Conservation (phyloP, 1,140 invertebrate species). For the Sycophaga agraensis region DNA sequence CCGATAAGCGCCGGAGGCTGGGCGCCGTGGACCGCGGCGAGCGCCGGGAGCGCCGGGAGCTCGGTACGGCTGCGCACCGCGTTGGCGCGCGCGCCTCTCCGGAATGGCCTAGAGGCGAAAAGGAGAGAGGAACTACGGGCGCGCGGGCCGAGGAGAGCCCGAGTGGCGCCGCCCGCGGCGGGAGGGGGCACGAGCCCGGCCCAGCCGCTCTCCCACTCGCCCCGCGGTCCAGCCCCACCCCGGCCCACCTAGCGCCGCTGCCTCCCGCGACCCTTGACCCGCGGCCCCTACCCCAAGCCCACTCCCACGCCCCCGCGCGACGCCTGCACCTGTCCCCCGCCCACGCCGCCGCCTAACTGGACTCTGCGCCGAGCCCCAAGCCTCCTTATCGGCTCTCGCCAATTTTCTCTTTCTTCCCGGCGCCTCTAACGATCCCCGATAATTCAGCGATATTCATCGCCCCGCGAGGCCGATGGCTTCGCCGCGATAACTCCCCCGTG, state of each 20-base stretch:
- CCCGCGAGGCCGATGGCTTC: too few species aligned
- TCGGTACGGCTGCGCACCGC: slow-evolving; percentile 39
- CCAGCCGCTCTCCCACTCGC: too few species aligned
- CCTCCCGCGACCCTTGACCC: slow-evolving; percentile 27
- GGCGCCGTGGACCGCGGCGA: too few species aligned
- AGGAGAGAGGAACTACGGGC: slow-evolving; percentile 47
- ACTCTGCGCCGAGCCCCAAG: too few species aligned
- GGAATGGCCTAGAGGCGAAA: slow-evolving; percentile 60
- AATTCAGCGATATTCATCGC: too few species aligned
- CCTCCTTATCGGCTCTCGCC: slow-evolving; percentile 18
- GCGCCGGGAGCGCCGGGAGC: too few species aligned
- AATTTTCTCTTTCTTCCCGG: not conserved
- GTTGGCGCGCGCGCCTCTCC: slow-evolving; percentile 56
- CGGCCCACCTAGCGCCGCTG: too few species aligned
- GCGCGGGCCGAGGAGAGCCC: slow-evolving; percentile 22
- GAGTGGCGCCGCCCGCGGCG: slow-evolving; percentile 56
- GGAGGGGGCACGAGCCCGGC: slow-evolving; percentile 53
- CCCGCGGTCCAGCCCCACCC: not conserved
- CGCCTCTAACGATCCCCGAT: too few species aligned
- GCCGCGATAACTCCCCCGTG: too few species aligned
- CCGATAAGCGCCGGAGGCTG: too few species aligned
- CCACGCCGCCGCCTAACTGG: too few species aligned
- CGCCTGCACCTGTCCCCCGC: too few species aligned
- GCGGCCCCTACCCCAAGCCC: not conserved
- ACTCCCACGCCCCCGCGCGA: not conserved